These are phyloP conservation scores for Meloe dianella DNA, from an alignment of 2,888 invertebrate species.

Conservation along the genomic window DNA sequence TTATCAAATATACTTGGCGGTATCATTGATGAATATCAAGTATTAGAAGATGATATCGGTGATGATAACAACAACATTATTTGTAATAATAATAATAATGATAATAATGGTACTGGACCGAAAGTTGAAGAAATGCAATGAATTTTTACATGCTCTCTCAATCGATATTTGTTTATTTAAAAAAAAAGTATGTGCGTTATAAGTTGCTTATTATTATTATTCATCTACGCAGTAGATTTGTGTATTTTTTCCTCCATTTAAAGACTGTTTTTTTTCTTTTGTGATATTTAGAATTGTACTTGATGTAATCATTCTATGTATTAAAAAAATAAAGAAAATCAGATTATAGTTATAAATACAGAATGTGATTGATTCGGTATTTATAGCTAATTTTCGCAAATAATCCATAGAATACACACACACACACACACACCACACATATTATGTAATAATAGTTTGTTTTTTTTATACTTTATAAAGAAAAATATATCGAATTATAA, in stretches of 20 bases:
- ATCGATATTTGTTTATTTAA: too few species aligned
- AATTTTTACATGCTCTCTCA: too few species aligned
- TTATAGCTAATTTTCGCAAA: neutral
- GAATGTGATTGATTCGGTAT: neutral
- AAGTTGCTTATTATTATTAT: neutral
- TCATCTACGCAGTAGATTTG: neutral
- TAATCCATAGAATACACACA: neutral
- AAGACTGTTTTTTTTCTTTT: constrained; percentile 7
- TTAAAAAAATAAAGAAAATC: neutral
- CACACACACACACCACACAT: too few species aligned
- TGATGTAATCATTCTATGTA: neutral
- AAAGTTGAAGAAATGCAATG: neutral
- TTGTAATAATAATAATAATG: neutral
- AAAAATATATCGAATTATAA: neutral
- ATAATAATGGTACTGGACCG: neutral
- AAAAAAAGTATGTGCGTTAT: neutral
- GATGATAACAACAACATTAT: too few species aligned
- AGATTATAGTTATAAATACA: neutral
- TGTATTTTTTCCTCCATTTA: neutral
- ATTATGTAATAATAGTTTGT: neutral
- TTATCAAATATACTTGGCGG: neutral
- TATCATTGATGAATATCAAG: neutral
- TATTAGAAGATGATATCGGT: constrained; percentile 40
- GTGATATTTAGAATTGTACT: neutral
- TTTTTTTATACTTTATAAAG: neutral